A percentile compares a stretch with the other conserved stretches of the same genome.
Evolutionary conservation across 2,113 vertebrate genomes (phyloP).

Genomic region (Eurypyga helias): DNA sequence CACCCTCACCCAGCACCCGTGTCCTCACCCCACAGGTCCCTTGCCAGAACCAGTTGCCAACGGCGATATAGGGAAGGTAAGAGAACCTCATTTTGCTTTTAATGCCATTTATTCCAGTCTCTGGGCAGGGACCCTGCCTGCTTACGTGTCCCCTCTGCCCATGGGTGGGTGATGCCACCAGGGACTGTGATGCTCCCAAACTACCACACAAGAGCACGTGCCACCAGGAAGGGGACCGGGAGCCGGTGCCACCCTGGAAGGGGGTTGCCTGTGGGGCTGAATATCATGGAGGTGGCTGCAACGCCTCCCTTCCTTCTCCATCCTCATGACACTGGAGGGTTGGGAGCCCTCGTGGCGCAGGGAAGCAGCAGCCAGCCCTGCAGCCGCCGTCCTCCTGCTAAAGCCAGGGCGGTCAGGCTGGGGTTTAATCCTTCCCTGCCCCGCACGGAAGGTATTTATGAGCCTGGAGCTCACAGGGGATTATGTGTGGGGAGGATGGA

Average conservation of each 20-base stretch:
- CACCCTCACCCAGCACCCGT: accelerated
- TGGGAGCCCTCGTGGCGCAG: neutral
- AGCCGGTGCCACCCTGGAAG: neutral
- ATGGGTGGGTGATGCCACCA: neutral
- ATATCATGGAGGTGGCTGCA: neutral
- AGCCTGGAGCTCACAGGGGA: neutral
- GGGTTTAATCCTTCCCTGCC: conserved; percentile 31
- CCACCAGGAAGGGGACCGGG: neutral
- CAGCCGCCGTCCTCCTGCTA: neutral
- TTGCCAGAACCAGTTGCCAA: conserved; percentile 87
- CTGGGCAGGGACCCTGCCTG: neutral
- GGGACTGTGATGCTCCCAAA: neutral
- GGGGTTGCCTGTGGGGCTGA: neutral
- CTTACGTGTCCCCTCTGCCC: neutral
- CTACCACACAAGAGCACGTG: neutral
- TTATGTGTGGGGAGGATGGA: neutral
- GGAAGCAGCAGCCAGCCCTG: neutral
- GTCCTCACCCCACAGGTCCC: conserved; percentile 76
- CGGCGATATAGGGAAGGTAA: conserved; percentile 90
- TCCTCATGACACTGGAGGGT: neutral
- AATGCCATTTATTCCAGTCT: neutral
- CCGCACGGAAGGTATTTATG: neutral
- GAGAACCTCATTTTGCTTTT: neutral
- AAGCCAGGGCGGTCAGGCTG: neutral
- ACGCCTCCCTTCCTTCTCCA: neutral